phyloP scores from a whole-genome alignment of 1,140 invertebrate species.

The Drosophila parvula region DNA sequence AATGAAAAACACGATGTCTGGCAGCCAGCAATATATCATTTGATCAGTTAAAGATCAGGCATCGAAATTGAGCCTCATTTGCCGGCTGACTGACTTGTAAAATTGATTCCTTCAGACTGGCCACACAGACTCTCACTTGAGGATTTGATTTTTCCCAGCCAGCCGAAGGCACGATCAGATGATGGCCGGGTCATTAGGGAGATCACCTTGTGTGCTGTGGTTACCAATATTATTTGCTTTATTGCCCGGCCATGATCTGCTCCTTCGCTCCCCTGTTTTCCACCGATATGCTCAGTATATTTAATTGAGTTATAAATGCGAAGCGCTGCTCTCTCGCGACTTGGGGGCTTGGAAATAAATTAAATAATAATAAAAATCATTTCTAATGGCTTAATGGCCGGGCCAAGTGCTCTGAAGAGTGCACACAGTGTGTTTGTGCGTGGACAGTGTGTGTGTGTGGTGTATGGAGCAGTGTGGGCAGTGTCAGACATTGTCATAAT shows the following conservation, averaged over 20 bases:
- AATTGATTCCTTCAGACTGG: conserved; percentile 27
- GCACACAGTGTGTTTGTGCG: too few species aligned
- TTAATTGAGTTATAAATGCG: conserved; percentile 78
- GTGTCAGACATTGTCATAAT: conserved; percentile 55
- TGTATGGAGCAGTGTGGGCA: conserved; percentile 42
- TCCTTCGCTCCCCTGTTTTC: conserved; percentile 17
- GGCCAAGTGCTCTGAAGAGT: conserved; percentile 14
- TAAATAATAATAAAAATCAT: conserved; percentile 78
- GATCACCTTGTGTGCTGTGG: conserved; percentile 31
- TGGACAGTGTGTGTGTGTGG: neutral
- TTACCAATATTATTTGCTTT: conserved; percentile 47
- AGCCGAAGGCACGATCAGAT: conserved; percentile 31
- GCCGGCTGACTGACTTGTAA: conserved; percentile 34
- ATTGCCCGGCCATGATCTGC: conserved; percentile 39
- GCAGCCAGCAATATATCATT: conserved; percentile 34
- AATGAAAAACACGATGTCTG: conserved; percentile 27
- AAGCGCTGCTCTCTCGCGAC: neutral
- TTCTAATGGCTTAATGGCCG: conserved; percentile 70
- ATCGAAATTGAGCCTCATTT: conserved; percentile 44
- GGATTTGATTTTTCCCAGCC: conserved; percentile 11
- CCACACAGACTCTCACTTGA: conserved; percentile 16
- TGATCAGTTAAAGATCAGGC: conserved; percentile 25
- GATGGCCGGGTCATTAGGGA: conserved; percentile 20
- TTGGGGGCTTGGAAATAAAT: conserved; percentile 51
- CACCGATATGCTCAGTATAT: conserved; percentile 7